A percentile compares a stretch with the other conserved stretches of the same genome.
phyloP scores from a whole-genome alignment of 1,140 invertebrate genomes.

The Solenopsis fugax region DNA sequence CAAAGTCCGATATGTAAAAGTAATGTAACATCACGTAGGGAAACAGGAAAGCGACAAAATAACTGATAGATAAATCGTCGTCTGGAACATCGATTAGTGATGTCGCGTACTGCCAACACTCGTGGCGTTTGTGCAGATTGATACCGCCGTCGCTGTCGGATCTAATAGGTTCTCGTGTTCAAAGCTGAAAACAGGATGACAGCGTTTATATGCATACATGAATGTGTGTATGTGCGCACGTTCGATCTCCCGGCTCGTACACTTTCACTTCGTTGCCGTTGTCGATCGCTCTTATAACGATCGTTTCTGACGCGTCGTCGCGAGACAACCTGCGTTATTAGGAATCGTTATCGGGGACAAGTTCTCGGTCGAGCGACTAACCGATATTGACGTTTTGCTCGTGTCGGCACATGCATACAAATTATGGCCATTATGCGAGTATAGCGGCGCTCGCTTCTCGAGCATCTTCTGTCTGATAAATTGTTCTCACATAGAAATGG shows the following conservation, averaged over 20 bases:
- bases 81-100: conserved; percentile 51
- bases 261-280: conserved; percentile 62
- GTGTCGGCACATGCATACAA: conserved; percentile 71
- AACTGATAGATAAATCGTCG: conserved; percentile 62
- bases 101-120: conserved; percentile 51
- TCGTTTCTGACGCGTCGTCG: conserved; percentile 50
- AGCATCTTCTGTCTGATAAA: conserved; percentile 66
- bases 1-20: conserved; percentile 8
- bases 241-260: conserved; percentile 19
- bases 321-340: conserved; percentile 71
- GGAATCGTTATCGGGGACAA: conserved; percentile 77
- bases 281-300: conserved; percentile 53
- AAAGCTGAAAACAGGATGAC: conserved; percentile 70
- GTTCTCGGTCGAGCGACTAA: conserved; percentile 63
- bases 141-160: conserved; percentile 54
- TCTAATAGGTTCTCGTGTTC: conserved; percentile 63
- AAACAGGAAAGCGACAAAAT: neutral
- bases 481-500: conserved; percentile 35
- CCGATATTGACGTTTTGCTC: conserved; percentile 73
- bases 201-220: conserved; percentile 63
- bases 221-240: neutral
- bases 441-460: conserved; percentile 58
- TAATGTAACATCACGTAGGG: neutral
- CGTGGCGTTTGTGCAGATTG: conserved; percentile 36
- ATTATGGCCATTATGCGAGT: conserved; percentile 68